Conservation (phyloP, 2,888 invertebrate genomes). For the Cotesia congregata region DNA sequence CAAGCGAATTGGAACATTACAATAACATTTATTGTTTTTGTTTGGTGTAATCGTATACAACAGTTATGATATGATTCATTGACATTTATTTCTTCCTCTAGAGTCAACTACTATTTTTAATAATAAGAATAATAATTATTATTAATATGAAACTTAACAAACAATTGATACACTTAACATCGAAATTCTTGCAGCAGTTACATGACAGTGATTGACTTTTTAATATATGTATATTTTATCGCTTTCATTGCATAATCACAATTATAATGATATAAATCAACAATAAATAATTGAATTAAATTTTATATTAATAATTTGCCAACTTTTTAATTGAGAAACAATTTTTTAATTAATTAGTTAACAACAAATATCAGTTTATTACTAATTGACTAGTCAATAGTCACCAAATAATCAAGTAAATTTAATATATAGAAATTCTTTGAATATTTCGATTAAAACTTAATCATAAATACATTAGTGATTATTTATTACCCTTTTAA, state of each 20-base stretch:
- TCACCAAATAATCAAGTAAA: neutral
- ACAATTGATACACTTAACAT: slow-evolving; percentile 37
- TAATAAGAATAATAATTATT: neutral
- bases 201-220: slow-evolving; percentile 31
- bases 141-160: slow-evolving; percentile 42
- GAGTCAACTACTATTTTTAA: neutral
- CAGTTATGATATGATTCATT: neutral
- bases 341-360: neutral
- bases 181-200: slow-evolving; percentile 38
- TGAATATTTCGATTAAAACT: neutral
- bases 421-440: neutral
- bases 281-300: too few relatives aligned
- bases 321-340: too few relatives aligned
- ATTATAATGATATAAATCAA: too few relatives aligned
- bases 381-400: neutral
- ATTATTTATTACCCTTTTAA: slow-evolving; percentile 1
- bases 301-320: too few relatives aligned
- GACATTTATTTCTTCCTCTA: neutral
- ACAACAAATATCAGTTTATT: neutral
- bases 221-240: neutral
- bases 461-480: slow-evolving; percentile 24
- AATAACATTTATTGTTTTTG: slow-evolving; percentile 29
- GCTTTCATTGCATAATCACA: too few relatives aligned
- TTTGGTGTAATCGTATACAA: slow-evolving; percentile 21
- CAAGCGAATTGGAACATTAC: slow-evolving; percentile 33